Conservation (phyloP, 2,113 vertebrate species). For the Oxygymnocypris stewartii region DNA sequence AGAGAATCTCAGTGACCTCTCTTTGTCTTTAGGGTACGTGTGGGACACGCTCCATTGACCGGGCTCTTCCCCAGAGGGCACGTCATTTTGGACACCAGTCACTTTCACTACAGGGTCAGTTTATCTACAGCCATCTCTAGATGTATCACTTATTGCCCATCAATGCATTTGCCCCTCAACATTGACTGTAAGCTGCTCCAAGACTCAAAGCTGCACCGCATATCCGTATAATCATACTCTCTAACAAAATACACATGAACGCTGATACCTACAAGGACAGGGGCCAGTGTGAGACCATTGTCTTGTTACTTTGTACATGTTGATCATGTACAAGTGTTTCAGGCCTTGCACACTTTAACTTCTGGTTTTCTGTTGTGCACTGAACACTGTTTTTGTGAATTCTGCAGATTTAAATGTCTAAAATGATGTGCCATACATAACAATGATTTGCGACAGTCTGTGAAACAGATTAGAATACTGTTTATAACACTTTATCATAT, state of each 20-base stretch:
- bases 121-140: slow-evolving; percentile 6
- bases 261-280: neutral
- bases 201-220: neutral
- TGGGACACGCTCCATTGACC: neutral
- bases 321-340: neutral
- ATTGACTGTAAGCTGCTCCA: neutral
- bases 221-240: neutral
- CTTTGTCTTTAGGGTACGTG: slow-evolving; percentile 12
- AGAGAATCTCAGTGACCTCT: neutral
- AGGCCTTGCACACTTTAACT: neutral
- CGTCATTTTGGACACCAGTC: neutral
- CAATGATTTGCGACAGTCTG: too few species aligned
- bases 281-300: neutral
- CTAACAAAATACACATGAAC: neutral
- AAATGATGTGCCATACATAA: too few species aligned
- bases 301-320: too few species aligned
- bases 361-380: too few species aligned
- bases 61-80: neutral
- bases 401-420: neutral
- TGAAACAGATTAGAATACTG: too few species aligned
- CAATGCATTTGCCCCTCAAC: neutral
- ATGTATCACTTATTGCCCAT: neutral
- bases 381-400: neutral
- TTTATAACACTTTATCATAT: too few species aligned
- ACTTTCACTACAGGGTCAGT: neutral